A percentile compares a stretch with the other conserved stretches of the same genome.
These are phyloP conservation scores for Drosophila antonietae DNA, from an alignment of 2,888 invertebrate genomes.

Conservation along the genomic window DNA sequence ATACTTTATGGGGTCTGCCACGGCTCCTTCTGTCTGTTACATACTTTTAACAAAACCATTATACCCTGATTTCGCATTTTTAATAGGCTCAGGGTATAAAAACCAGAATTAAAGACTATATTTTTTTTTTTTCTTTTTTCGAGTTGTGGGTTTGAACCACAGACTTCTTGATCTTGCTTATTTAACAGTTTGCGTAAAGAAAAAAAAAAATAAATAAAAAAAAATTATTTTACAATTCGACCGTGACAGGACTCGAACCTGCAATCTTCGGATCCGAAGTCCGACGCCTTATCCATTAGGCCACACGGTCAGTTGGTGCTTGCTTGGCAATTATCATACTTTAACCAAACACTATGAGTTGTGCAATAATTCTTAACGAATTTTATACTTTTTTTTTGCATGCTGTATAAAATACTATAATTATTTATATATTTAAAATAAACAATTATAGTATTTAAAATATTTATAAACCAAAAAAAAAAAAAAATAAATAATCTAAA, in stretches of 20 bases:
- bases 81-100: no score
- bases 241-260: conserved; percentile 19
- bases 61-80: no score
- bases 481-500: no score
- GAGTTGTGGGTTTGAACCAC: neutral
- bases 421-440: no score
- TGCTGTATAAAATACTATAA: neutral
- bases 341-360: neutral
- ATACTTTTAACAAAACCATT: no score
- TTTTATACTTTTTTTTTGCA: neutral
- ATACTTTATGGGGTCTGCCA: no score
- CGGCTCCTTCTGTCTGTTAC: no score
- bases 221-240: neutral
- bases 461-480: no score
- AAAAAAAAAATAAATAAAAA: neutral
- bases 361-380: neutral
- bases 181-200: neutral
- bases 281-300: conserved; percentile 21
- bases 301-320: neutral
- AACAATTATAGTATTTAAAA: neutral
- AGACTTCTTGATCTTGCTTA: neutral
- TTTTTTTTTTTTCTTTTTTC: neutral
- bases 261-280: conserved; percentile 21
- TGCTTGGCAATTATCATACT: neutral
- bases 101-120: neutral